Percentiles rank a stretch among this genome's conserved stretches.
These are phyloP conservation scores for Hyppa rectilinea DNA, from an alignment of 2,888 invertebrate genomes.

Conservation along the genomic window DNA sequence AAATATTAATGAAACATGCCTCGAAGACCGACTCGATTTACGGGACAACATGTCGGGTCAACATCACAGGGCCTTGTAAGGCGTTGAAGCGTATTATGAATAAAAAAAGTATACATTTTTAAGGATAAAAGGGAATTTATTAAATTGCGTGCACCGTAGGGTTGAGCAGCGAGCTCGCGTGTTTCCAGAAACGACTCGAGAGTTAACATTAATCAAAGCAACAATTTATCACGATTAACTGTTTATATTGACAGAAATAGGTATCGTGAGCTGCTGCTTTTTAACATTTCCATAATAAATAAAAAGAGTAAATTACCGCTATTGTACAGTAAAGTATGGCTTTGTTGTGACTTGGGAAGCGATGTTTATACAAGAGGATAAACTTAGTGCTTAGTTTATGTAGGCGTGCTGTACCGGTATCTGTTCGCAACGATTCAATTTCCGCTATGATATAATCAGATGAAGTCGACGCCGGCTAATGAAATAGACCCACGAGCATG, in stretches of 20 bases:
- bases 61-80: slow-evolving; percentile 69
- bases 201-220: slow-evolving; percentile 61
- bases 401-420: slow-evolving; percentile 35
- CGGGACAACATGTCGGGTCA: slow-evolving; percentile 73
- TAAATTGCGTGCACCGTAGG: slow-evolving; percentile 67
- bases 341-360: slow-evolving; percentile 34
- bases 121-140: slow-evolving; percentile 64
- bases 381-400: slow-evolving; percentile 34
- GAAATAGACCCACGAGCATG: slow-evolving; percentile 52
- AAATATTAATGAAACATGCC: slow-evolving; percentile 87
- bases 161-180: slow-evolving; percentile 60
- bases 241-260: slow-evolving; percentile 58
- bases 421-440: slow-evolving; percentile 56
- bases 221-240: slow-evolving; percentile 65
- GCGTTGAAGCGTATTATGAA: slow-evolving; percentile 60
- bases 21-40: slow-evolving; percentile 76
- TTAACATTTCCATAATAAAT: slow-evolving; percentile 51
- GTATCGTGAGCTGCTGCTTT: slow-evolving; percentile 38
- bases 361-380: slow-evolving; percentile 13
- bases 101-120: slow-evolving; percentile 60
- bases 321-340: slow-evolving; percentile 22
- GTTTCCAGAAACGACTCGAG: slow-evolving; percentile 45
- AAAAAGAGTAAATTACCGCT: slow-evolving; percentile 30
- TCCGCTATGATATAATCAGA: slow-evolving; percentile 57
- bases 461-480: slow-evolving; percentile 50